Evolutionary conservation across 2,888 invertebrate genomes (phyloP).

Genomic region (Subacronicta megacephala): DNA sequence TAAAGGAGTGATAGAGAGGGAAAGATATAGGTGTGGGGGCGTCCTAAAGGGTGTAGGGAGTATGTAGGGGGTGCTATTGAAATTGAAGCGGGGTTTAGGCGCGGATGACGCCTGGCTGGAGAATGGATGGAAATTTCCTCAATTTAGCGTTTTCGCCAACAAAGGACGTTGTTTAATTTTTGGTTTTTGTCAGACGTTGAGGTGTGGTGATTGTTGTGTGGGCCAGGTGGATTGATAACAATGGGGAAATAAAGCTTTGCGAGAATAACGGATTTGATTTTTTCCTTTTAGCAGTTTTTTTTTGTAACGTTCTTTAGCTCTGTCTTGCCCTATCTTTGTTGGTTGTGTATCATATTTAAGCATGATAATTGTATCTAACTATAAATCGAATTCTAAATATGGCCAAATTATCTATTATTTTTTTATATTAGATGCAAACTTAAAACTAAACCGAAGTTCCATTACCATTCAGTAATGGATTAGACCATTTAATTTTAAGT

Average conservation of each 20-base stretch:
- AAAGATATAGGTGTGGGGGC: conserved; percentile 76
- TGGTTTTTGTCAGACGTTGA: conserved; percentile 84
- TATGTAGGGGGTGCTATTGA: conserved; percentile 88
- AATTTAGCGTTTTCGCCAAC: conserved; percentile 89
- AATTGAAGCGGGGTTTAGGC: conserved; percentile 90
- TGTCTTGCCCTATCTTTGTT: not conserved
- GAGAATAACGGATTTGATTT: conserved; percentile 13
- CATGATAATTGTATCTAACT: no score
- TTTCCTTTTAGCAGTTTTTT: conserved; percentile 11
- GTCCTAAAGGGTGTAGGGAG: conserved; percentile 89
- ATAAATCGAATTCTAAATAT: no score
- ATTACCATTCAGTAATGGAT: no score
- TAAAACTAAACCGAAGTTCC: no score
- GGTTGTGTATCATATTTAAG: no score
- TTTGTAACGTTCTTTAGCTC: conserved; percentile 7
- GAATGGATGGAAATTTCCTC: conserved; percentile 90
- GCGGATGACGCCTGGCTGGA: conserved; percentile 89
- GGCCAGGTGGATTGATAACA: conserved; percentile 57
- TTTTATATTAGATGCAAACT: no score
- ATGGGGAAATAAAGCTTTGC: conserved; percentile 42
- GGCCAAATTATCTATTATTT: no score
- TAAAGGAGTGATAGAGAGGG: conserved; percentile 63
- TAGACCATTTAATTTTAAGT: no score
- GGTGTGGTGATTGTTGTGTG: conserved; percentile 72
- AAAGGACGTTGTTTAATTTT: conserved; percentile 89